A percentile compares a stretch with the other conserved stretches of the same genome.
These are phyloP conservation scores for Saccostrea glomerata DNA, from an alignment of 1,140 invertebrate species.

Conservation along the genomic window DNA sequence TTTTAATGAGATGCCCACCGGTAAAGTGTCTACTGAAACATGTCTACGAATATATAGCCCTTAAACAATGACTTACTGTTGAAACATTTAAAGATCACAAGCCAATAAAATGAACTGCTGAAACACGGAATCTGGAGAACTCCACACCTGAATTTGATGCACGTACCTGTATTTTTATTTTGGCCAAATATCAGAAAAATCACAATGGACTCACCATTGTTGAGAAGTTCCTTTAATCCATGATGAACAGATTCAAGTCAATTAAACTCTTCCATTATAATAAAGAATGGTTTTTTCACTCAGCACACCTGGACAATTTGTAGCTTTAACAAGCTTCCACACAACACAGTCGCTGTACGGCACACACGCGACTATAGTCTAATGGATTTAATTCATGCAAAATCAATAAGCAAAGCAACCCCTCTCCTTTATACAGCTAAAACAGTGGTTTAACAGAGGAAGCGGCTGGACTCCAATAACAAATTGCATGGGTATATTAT, in stretches of 20 bases:
- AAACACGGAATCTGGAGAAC: not conserved
- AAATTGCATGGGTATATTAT: not conserved
- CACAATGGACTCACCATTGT: conserved; percentile 13
- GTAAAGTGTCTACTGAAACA: not conserved
- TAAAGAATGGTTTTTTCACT: conserved; percentile 1
- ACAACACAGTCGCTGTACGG: conserved; percentile 9
- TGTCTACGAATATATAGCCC: not conserved
- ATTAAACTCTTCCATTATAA: conserved; percentile 12
- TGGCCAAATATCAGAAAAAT: conserved; percentile 3
- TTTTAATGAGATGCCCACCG: not conserved
- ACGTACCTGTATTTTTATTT: conserved; percentile 1
- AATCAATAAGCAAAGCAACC: conserved; percentile 25
- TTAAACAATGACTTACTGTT: conserved; percentile 23
- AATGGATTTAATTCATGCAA: conserved; percentile 38
- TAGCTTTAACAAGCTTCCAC: conserved; percentile 23
- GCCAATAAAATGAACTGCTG: not conserved
- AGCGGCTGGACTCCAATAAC: conserved; percentile 23
- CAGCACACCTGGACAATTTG: conserved; percentile 32
- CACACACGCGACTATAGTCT: conserved; percentile 37
- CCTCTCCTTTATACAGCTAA: conserved; percentile 31
- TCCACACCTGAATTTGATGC: not conserved
- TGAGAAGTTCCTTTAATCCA: not conserved
- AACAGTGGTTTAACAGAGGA: conserved; percentile 24
- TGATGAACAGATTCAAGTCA: conserved; percentile 19
- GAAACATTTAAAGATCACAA: not conserved